Percentiles rank a stretch among this genome's conserved stretches.
These are phyloP conservation scores for Lithophane ornitopus DNA, from an alignment of 2,888 invertebrate genomes.

Conservation along the genomic window DNA sequence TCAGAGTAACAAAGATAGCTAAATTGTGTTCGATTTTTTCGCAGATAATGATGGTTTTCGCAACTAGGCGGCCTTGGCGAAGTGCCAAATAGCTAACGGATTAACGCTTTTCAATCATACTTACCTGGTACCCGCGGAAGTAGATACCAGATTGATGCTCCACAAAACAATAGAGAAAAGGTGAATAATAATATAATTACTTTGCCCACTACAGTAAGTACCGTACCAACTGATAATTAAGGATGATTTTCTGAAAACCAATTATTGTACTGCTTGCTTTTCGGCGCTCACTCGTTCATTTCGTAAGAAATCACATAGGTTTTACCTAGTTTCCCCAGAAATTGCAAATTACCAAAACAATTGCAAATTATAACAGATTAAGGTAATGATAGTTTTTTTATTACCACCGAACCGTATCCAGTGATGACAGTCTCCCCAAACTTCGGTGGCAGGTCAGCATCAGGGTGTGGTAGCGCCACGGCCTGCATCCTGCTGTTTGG, in stretches of 20 bases:
- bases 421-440: conserved; percentile 86
- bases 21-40: conserved; percentile 26
- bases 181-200: not conserved
- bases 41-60: conserved; percentile 41
- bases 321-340: not conserved
- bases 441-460: conserved; percentile 76
- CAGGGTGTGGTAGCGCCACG: conserved; percentile 75
- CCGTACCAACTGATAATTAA: not conserved
- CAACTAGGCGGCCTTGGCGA: conserved; percentile 45
- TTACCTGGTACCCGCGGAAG: conserved; percentile 64
- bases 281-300: not conserved
- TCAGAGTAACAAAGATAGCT: conserved; percentile 32
- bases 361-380: no score
- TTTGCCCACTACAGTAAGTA: not conserved
- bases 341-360: not conserved
- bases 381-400: conserved; percentile 1
- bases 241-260: not conserved
- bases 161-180: conserved; percentile 33
- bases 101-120: conserved; percentile 50
- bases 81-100: conserved; percentile 32
- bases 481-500: conserved; percentile 75
- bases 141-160: conserved; percentile 56
- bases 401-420: conserved; percentile 87
- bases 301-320: not conserved
- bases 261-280: conserved; percentile 3